Evolutionary conservation across 1,140 invertebrate species (phyloP), one percentile per base, ranked within the genome.

Genomic region (Triops cancriformis): DNA sequence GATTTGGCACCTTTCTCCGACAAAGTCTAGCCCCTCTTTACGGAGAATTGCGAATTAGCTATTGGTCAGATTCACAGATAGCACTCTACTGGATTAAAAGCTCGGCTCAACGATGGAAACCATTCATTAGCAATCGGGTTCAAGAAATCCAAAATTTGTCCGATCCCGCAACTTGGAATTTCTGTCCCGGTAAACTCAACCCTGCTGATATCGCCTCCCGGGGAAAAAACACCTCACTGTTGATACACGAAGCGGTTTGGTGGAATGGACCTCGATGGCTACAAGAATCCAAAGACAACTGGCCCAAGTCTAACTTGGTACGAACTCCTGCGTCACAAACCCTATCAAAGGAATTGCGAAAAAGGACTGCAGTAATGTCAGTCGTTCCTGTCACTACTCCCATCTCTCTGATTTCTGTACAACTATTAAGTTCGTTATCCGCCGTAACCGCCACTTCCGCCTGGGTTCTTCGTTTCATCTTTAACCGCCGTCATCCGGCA

Each of bases 181-280:
- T 86, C 80, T 80, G 85, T 10, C 83, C 84, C 3, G 84, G 83
- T 1, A 75, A 79, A 23, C 41, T 79, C 23, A 86, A 86, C 79
- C 84, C 85, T 10, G 85, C 84, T 23, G 85, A 87, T 80, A 78
- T 85, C 23, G 82, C 82, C 9, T 85, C 84, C 12, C 78, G 85
- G 80, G 84, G 85, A 27, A 84, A 82, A 80, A 37, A 77, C 7
- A 74, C 82, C 5, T 80, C 81, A 77, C 11, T 79, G 26, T 80
- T 85, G 12, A 28, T 12, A 7, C 23, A 31, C 10, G 78, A 84
- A 31, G 82, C 81, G 11, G 80, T 80, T 79, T 86, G 84, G 84
- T 83, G 82, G 82, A 82, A 85, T 79, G 83, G 85, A 14, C 83
- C 85, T 7, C 43, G 75, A 0, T 85, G 83, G 84, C 76, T 85